Conservation (phyloP, 2,888 invertebrate species). For the Sepiola atlantica region DNA sequence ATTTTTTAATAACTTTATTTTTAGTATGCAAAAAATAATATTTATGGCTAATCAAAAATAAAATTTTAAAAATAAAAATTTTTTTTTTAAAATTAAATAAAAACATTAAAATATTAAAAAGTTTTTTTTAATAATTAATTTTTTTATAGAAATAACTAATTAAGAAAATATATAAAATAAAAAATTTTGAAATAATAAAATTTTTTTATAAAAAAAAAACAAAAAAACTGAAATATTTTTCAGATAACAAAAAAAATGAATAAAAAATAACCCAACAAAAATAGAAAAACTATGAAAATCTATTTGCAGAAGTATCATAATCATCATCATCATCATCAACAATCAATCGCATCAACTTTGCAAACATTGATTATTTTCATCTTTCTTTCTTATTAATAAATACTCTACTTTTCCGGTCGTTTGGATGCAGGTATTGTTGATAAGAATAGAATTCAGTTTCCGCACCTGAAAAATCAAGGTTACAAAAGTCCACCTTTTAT, state of each 20-base stretch:
- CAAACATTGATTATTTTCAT: neutral
- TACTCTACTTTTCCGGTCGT: neutral
- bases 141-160: too few relatives aligned
- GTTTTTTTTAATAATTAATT: too few relatives aligned
- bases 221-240: neutral
- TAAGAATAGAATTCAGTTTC: neutral
- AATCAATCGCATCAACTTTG: neutral
- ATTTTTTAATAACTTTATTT: neutral
- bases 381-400: neutral
- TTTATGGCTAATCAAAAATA: too few relatives aligned
- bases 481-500: neutral
- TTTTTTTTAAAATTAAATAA: too few relatives aligned
- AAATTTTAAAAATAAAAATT: too few relatives aligned
- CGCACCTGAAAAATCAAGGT: neutral
- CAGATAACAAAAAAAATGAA: neutral
- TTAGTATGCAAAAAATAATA: neutral
- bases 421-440: neutral
- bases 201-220: neutral
- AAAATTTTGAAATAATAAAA: neutral
- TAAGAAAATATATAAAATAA: neutral
- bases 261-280: neutral
- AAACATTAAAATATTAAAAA: too few relatives aligned
- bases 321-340: neutral
- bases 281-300: neutral
- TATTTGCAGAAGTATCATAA: neutral